These are phyloP conservation scores for Polymixis flavicincta DNA, from an alignment of 2,888 invertebrate species.

Conservation along the genomic window DNA sequence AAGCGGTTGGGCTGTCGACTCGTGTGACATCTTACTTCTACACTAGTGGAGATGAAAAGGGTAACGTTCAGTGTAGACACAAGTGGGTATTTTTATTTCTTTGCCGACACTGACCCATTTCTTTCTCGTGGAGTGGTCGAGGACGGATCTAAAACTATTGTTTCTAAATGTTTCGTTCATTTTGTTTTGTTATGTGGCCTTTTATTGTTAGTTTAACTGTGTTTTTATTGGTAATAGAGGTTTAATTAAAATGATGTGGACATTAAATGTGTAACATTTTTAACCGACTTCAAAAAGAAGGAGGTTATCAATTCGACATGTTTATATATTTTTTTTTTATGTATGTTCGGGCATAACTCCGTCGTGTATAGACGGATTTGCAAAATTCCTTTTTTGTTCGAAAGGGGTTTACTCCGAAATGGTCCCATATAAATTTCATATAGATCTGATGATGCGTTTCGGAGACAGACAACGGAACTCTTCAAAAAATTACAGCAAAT, in stretches of 20 bases:
- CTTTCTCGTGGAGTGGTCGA: constrained; percentile 52
- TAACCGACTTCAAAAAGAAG: too few species aligned
- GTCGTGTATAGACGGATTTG: too few species aligned
- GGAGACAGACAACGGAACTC: too few species aligned
- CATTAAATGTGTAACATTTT: constrained; percentile 1
- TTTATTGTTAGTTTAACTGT: constrained; percentile 47
- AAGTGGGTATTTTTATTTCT: constrained; percentile 72
- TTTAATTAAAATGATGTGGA: constrained; percentile 27
- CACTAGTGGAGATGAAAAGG: constrained; percentile 71
- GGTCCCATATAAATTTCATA: too few species aligned
- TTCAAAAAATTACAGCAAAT: too few species aligned
- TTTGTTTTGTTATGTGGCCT: constrained; percentile 43
- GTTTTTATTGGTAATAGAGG: constrained; percentile 19
- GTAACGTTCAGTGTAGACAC: constrained; percentile 66
- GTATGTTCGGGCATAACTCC: too few species aligned
- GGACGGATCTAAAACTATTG: constrained; percentile 61
- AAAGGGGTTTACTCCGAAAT: too few species aligned
- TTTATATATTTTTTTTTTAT: too few species aligned
- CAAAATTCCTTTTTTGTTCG: too few species aligned
- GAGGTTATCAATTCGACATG: too few species aligned
- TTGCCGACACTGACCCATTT: constrained; percentile 74
- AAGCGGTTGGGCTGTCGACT: constrained; percentile 51
- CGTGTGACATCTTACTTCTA: constrained; percentile 69
- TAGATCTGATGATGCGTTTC: too few species aligned
- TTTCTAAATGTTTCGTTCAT: constrained; percentile 56